Conservation (phyloP, 2,113 vertebrate species). For the Trogon surrucura region DNA sequence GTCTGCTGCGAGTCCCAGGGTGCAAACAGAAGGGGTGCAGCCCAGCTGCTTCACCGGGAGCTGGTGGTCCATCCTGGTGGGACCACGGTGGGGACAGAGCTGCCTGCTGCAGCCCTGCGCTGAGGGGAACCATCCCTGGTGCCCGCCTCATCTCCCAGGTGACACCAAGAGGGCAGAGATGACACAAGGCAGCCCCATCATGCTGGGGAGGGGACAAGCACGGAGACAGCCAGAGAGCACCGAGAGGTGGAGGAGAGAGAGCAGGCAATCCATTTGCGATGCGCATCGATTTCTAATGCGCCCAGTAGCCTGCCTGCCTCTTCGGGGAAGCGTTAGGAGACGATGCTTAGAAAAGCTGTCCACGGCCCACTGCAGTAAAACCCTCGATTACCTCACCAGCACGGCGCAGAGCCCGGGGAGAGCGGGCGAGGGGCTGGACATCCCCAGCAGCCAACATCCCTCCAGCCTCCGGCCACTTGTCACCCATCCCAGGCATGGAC, state of each 20-base stretch:
- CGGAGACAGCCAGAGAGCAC: neutral
- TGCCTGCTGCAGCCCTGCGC: neutral
- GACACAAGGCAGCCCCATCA: neutral
- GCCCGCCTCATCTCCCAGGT: neutral
- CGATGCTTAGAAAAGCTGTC: neutral
- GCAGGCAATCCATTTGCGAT: neutral
- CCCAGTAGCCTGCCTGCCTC: neutral
- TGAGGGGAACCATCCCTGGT: too few relatives aligned
- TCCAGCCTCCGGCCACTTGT: neutral
- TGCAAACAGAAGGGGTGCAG: neutral
- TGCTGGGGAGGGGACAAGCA: neutral
- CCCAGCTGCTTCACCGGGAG: neutral
- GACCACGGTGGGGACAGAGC: neutral
- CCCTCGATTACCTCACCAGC: neutral
- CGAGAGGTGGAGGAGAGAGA: neutral
- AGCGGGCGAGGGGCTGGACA: accelerated
- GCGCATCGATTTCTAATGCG: slow-evolving; percentile 52
- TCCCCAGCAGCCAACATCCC: neutral
- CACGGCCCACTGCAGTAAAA: neutral
- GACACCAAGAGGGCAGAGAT: neutral
- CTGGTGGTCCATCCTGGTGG: neutral
- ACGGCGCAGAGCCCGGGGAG: accelerated
- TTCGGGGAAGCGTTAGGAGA: slow-evolving; percentile 25
- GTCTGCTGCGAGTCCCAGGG: neutral
- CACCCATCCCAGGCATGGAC: neutral